Evolutionary conservation across 2,888 invertebrate species (phyloP), one percentile per base, ranked within the genome.

Genomic region (Eugnorisma glareosa): DNA sequence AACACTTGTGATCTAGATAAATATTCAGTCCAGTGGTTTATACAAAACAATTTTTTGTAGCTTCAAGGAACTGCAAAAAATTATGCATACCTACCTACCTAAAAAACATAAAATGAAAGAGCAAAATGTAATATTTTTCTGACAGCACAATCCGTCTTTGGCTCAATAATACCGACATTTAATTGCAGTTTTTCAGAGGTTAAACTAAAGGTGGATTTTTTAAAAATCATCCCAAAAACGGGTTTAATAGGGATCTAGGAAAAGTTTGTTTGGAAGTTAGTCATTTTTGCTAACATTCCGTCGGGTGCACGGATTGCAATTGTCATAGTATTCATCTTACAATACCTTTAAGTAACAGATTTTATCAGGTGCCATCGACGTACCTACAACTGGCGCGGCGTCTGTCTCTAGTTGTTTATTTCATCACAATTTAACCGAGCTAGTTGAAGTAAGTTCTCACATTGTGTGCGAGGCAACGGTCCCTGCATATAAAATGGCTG

Each of bases 401-500:
- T 31, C n/a, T 28, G 18, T 57, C 40, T 10, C 35, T 21, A 59
- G 21, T 4, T n/a, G 21, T 21, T 71, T 69, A 75, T 87, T 87
- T 86, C 87, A 71, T 77, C 79, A 86, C 51, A 75, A 21, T 35
- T 24, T 63, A 69, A 70, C 73, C 59, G 45, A 77, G 68, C 64
- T 68, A 76, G 45, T 67, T 18, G 51, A 63, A 61, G 59, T 76
- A 61, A 48, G 67, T 76, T 74, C 80, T 77, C 82, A 81, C 77
- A 67, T 64, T 70, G 79, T 82, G 77, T 61, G 51, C 54, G 24
- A 57, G 35, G 11, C 51, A 70, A 75, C 76, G 77, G 35, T 66
- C 28, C 66, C 63, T 73, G 87, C 79, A 87, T 88, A 84, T 76
- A 59, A 85, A 88, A 75, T 73, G 48, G 40, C 37, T 61, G 18